Evolutionary conservation across 64 coral and sea anemone genomes (phyloP).

Genomic region (Stichodactyla mertensii): DNA sequence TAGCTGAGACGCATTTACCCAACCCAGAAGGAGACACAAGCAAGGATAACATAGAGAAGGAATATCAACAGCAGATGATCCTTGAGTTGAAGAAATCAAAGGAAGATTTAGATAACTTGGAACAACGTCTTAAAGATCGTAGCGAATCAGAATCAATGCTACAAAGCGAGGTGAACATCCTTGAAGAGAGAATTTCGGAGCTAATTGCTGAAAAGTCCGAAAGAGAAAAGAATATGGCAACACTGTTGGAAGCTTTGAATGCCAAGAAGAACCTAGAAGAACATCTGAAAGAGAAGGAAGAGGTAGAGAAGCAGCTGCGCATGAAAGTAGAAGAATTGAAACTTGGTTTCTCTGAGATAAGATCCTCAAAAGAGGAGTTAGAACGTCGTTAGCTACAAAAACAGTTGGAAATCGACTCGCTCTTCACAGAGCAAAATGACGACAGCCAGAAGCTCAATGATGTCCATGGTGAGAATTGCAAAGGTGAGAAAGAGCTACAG

Average conservation of each 20-base stretch:
- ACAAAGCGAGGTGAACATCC: background rate
- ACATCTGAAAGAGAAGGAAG: background rate
- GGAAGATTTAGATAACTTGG: background rate
- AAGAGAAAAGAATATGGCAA: background rate
- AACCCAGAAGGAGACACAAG: no score
- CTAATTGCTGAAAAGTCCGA: background rate
- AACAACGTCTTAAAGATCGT: background rate
- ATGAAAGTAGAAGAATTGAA: background rate
- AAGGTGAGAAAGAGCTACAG: background rate
- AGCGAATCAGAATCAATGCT: background rate
- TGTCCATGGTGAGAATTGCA: background rate
- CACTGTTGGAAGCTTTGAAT: background rate
- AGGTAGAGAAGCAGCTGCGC: background rate
- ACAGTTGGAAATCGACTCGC: background rate
- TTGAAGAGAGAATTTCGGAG: background rate
- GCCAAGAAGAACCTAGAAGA: background rate
- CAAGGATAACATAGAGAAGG: background rate
- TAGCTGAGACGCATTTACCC: no score
- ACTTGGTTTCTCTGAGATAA: background rate
- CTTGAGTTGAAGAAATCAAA: background rate
- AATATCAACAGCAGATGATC: background rate
- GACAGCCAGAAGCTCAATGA: background rate
- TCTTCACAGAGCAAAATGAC: background rate
- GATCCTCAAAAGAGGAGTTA: background rate
- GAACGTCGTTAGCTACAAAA: background rate